Evolutionary conservation across 2,888 invertebrate species (phyloP).

Genomic region (Nipponacmea schrenckii): DNA sequence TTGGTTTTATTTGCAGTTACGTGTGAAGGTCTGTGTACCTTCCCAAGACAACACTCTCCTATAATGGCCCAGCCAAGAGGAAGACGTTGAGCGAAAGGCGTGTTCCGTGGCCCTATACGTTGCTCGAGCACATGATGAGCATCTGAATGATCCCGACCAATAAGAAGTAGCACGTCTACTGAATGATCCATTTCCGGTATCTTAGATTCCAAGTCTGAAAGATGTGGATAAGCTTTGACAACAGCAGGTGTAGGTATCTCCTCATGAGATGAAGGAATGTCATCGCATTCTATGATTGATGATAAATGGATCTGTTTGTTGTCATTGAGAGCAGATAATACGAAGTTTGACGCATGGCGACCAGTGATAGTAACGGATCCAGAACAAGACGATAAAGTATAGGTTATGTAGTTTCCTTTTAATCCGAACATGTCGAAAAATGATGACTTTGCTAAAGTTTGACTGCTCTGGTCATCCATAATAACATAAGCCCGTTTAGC

Average conservation of each 20-base stretch:
- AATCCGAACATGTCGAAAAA: constrained; percentile 22
- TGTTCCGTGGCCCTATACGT: constrained; percentile 15
- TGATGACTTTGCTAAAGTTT: constrained; percentile 21
- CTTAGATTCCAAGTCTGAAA: constrained; percentile 17
- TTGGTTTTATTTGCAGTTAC: constrained; percentile 21
- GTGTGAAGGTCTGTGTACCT: constrained; percentile 18
- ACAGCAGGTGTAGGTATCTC: constrained; percentile 31
- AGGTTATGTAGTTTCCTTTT: background rate
- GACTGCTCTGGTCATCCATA: constrained; percentile 29
- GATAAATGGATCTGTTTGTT: constrained; percentile 12
- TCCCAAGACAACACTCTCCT: constrained; percentile 31
- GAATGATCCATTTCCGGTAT: constrained; percentile 22
- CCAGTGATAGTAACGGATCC: constrained; percentile 22
- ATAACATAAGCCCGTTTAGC: constrained; percentile 17
- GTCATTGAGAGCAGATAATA: constrained; percentile 21
- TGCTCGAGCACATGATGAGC: constrained; percentile 34
- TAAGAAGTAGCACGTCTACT: constrained; percentile 20
- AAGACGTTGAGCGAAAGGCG: constrained; percentile 28
- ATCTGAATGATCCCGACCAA: constrained; percentile 28
- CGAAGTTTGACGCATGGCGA: constrained; percentile 14
- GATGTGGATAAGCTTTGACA: constrained; percentile 21
- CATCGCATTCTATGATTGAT: constrained; percentile 25
- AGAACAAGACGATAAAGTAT: constrained; percentile 26
- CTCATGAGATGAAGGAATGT: constrained; percentile 22
- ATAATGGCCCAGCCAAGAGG: constrained; percentile 29